phyloP scores from a whole-genome alignment of 2,797 vertebrate species.

The Phoebastria nigripes region DNA sequence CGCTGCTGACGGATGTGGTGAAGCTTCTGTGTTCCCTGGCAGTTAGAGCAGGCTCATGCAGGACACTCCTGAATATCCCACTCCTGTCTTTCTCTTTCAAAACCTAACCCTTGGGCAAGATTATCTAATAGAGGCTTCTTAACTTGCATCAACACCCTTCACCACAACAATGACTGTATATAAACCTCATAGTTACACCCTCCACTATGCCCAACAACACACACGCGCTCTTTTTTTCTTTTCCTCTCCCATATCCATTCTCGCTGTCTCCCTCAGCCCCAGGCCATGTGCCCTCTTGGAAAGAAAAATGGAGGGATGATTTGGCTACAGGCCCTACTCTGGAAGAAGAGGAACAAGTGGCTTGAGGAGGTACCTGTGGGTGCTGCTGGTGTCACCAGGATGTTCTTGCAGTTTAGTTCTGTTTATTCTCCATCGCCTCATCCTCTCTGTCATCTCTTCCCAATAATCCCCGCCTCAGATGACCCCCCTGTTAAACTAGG shows the following conservation, averaged over 20 bases:
- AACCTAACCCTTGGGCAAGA: background rate
- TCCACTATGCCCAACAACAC: background rate
- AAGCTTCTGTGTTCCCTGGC: background rate
- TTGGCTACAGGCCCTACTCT: background rate
- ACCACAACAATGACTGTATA: background rate
- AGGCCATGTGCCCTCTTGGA: background rate
- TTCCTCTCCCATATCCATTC: background rate
- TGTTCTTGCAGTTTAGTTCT: background rate
- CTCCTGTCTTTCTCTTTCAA: background rate
- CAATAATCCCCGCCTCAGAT: background rate
- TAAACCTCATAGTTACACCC: background rate
- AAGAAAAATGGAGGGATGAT: background rate
- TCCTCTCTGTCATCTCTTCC: background rate
- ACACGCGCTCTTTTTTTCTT: background rate
- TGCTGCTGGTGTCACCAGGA: background rate
- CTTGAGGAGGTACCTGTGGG: background rate
- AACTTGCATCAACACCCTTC: background rate
- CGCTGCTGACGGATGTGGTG: background rate
- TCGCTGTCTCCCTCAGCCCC: fast-evolving
- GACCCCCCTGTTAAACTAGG: background rate
- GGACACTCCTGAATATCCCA: background rate
- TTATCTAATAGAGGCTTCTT: background rate
- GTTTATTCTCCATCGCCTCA: background rate
- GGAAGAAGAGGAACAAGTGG: background rate
- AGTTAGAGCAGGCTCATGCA: background rate